Evolutionary conservation across 2,797 vertebrate species (phyloP).

Genomic region (Anabacerthia variegaticeps): DNA sequence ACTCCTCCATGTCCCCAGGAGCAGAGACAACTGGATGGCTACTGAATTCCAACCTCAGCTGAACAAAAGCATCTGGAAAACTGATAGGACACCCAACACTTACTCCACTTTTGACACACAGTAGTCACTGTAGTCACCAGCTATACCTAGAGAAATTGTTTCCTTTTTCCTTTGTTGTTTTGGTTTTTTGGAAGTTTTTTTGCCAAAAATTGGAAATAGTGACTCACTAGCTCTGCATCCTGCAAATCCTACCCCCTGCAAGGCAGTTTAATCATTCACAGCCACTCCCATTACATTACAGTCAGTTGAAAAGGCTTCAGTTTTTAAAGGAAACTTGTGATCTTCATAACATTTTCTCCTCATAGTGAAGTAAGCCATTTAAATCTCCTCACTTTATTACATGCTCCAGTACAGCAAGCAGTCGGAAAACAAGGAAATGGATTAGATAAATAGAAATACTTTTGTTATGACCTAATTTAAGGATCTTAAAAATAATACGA

Average conservation of each 20-base stretch:
- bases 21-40: background rate
- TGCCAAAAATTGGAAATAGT: background rate
- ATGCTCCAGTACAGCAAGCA: background rate
- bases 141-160: background rate
- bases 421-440: slow-evolving; percentile 18
- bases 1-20: background rate
- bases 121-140: background rate
- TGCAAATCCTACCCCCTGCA: slow-evolving; percentile 19
- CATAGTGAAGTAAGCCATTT: background rate
- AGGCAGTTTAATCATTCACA: background rate
- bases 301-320: background rate
- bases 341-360: slow-evolving; percentile 22
- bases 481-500: background rate
- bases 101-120: background rate
- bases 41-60: background rate
- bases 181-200: no score
- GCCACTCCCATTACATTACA: background rate
- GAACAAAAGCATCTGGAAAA: background rate
- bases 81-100: background rate
- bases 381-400: slow-evolving; percentile 33
- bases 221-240: background rate
- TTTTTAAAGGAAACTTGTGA: slow-evolving; percentile 29
- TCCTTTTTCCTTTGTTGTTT: background rate
- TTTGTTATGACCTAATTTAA: slow-evolving; percentile 63
- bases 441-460: slow-evolving; percentile 65